Conservation (phyloP, 2,113 vertebrate genomes). For the Jacana jacana region DNA sequence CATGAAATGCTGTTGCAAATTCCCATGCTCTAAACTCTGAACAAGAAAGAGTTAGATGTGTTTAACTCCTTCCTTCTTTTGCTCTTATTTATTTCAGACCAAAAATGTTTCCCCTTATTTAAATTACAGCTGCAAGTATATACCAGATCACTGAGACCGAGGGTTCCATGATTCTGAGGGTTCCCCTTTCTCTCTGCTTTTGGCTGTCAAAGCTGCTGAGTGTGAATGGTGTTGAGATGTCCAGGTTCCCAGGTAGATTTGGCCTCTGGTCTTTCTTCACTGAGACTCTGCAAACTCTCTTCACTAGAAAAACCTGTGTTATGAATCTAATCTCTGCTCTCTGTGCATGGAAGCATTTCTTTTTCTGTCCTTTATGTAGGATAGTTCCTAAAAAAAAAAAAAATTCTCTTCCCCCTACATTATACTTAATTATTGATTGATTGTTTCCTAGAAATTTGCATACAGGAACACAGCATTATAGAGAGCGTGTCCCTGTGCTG, state of each 20-base stretch:
- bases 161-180: neutral
- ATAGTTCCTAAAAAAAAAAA: neutral
- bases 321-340: neutral
- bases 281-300: neutral
- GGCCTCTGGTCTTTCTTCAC: neutral
- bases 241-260: neutral
- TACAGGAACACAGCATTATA: neutral
- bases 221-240: neutral
- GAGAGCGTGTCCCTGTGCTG: neutral
- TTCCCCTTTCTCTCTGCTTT: neutral
- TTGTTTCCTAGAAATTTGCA: neutral
- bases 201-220: neutral
- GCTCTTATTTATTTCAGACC: neutral
- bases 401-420: neutral
- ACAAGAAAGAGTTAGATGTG: neutral
- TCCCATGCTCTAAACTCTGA: neutral
- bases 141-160: neutral
- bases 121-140: neutral
- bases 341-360: neutral
- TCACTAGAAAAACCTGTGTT: neutral
- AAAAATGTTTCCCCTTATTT: neutral
- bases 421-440: neutral
- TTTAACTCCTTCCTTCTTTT: neutral
- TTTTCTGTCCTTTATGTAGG: neutral
- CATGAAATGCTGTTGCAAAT: neutral